Base-by-base conservation (phyloP, 2,888 invertebrate genomes). In the Meliscaeva auricollis region DNA sequence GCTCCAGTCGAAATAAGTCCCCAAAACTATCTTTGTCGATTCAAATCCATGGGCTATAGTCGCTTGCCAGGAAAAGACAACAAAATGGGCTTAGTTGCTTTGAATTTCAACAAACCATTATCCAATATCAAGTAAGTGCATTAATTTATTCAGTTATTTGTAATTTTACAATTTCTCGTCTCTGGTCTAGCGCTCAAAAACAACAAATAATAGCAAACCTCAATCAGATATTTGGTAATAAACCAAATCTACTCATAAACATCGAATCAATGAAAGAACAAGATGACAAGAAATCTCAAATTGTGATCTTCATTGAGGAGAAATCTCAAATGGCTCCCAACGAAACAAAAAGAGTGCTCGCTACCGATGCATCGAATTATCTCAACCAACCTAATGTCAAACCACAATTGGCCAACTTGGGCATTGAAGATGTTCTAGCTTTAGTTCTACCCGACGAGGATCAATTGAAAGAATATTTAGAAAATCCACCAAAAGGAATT, bases 31-130 rank as follows among this genome's bases (percentile, higher is more conserved):
- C 95, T 98, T 64, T 98, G 98, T 90, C 94, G 97, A 52, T 98
- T 99, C 91, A 99, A 98, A 93, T 97, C 98, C 0, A 96, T 99
- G 70, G 98, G 98, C 0, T 99, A 99, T 91, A 97, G 97, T 88
- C 95, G 96, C 20, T 94, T 98, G 87, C 97, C 98, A 0, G 95
- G 95, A 3, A 95, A 96, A 62, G 97, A 97, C 83, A 98, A 98
- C 90, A 97, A 97, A 89, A 97, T 98, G 89, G 99, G 99, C 0
- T 93, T 97, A 52, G 97, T 99, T 0, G 96, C 96, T 3, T 91
- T 99, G 87, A 94, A 96, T 73, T 96, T 99, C 89, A 96, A 95
- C 89, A 97, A 97, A 90, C 94, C 96, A 79, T 94, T 96, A 79
- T 93, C 95, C n/a, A 96, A 97, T 87, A 93, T 98, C 30, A 95